These are phyloP conservation scores for Girardia tigrina DNA, from an alignment of 2,888 invertebrate genomes.

Conservation along the genomic window DNA sequence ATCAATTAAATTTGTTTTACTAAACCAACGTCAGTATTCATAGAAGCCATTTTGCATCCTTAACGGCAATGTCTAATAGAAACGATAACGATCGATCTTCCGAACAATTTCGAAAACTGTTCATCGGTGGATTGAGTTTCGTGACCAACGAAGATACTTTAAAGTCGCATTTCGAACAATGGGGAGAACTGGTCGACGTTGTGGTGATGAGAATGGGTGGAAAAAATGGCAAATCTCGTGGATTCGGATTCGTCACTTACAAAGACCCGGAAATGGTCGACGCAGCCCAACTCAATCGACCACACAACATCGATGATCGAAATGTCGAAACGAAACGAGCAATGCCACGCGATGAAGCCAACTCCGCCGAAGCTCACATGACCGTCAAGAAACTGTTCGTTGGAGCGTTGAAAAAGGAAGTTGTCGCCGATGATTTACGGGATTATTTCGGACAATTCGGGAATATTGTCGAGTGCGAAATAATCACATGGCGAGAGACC, in stretches of 20 bases:
- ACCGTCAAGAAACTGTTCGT: constrained; percentile 87
- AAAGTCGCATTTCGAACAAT: constrained; percentile 79
- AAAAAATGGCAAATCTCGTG: constrained; percentile 56
- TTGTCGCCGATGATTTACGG: constrained; percentile 69
- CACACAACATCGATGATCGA: constrained; percentile 80
- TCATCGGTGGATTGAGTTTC: constrained; percentile 81
- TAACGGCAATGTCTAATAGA: constrained; percentile 27
- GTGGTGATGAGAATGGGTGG: constrained; percentile 37
- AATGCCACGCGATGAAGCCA: constrained; percentile 67
- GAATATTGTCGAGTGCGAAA: constrained; percentile 65
- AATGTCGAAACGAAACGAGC: constrained; percentile 92
- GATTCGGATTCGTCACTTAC: constrained; percentile 95
- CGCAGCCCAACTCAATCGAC: constrained; percentile 67
- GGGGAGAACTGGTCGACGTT: constrained; percentile 61
- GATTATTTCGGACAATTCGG: constrained; percentile 57
- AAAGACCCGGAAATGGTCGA: constrained; percentile 82
- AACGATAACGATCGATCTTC: constrained; percentile 24
- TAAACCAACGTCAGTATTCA: no score
- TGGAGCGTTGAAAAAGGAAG: constrained; percentile 78
- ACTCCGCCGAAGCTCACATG: constrained; percentile 75
- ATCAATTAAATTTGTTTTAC: no score
- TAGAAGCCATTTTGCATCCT: no score
- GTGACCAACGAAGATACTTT: constrained; percentile 75
- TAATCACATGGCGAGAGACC: constrained; percentile 78
- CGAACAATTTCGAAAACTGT: constrained; percentile 59